These are phyloP conservation scores for Agrochola macilenta DNA, from an alignment of 2,888 invertebrate genomes.

Conservation along the genomic window DNA sequence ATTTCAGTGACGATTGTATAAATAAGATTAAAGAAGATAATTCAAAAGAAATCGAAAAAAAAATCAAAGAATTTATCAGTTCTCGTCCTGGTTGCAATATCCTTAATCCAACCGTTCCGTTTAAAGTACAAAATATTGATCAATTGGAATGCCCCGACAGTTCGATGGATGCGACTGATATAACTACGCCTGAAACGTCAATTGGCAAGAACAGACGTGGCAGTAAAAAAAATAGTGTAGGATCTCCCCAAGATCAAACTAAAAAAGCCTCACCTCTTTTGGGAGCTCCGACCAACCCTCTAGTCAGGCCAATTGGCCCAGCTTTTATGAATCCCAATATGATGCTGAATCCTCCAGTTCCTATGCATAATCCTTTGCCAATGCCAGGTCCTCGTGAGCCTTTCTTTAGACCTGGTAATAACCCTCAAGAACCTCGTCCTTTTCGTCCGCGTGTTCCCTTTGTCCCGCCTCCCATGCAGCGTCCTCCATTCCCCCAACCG, in stretches of 20 bases:
- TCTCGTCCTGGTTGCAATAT: constrained; percentile 12
- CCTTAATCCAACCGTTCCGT: constrained; percentile 7
- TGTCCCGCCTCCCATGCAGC: constrained; percentile 16
- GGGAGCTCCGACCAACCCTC: neutral
- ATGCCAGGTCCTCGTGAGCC: constrained; percentile 26
- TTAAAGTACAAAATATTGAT: constrained; percentile 38
- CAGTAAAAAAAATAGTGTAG: neutral
- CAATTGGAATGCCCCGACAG: constrained; percentile 18
- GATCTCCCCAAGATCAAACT: constrained; percentile 8
- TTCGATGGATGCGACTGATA: neutral
- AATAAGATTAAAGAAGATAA: constrained; percentile 15
- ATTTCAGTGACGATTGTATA: constrained; percentile 1
- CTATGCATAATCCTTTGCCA: constrained; percentile 11
- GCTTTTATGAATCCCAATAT: constrained; percentile 18
- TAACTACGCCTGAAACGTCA: constrained; percentile 1
- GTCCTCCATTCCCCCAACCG: constrained; percentile 29
- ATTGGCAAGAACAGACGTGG: neutral
- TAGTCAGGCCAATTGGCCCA: neutral
- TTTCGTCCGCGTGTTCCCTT: constrained; percentile 29
- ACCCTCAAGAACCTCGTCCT: constrained; percentile 7
- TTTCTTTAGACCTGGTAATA: constrained; percentile 3
- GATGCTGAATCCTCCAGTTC: neutral
- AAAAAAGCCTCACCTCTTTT: neutral
- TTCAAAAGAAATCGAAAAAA: constrained; percentile 17
- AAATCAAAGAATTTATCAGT: constrained; percentile 27